Percentiles rank a stretch among this genome's conserved stretches.
Conservation (phyloP, 1,140 invertebrate species). For the Bombus pascuorum region DNA sequence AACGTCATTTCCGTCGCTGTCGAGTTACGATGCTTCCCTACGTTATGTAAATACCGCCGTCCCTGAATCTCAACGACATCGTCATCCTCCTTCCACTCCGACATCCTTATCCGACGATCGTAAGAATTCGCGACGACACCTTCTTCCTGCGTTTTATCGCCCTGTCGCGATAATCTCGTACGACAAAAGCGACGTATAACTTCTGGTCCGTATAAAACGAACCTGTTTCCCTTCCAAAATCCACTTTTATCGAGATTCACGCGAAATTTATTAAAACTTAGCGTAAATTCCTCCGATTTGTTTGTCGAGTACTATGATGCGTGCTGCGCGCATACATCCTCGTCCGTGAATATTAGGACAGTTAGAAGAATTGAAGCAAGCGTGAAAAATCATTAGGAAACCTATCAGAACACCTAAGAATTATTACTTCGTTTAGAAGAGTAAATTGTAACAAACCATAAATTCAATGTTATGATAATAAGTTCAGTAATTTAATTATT, state of each 20-base stretch:
- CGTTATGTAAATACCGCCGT: slow-evolving; percentile 60
- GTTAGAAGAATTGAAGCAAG: no score
- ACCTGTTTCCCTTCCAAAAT: not conserved
- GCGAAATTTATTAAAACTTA: not conserved
- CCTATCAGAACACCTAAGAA: no score
- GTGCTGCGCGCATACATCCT: no score
- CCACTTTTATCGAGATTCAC: not conserved
- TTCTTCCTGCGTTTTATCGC: slow-evolving; percentile 30
- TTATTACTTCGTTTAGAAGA: no score
- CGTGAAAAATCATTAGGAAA: no score
- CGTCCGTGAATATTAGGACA: no score
- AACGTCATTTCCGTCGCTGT: slow-evolving; percentile 67
- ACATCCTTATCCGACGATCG: slow-evolving; percentile 8
- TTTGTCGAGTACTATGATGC: not conserved
- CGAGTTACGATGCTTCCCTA: slow-evolving; percentile 58
- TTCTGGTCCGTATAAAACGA: not conserved
- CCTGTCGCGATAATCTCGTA: not conserved
- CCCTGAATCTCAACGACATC: not conserved
- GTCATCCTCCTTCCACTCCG: not conserved
- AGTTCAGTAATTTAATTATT: no score
- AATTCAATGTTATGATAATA: no score
- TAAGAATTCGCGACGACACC: slow-evolving; percentile 30
- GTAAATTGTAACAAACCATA: no score
- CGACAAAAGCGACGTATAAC: not conserved
- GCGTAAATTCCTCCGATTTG: no score